Conservation (phyloP, 2,888 invertebrate genomes). For the Eledona agricola region DNA sequence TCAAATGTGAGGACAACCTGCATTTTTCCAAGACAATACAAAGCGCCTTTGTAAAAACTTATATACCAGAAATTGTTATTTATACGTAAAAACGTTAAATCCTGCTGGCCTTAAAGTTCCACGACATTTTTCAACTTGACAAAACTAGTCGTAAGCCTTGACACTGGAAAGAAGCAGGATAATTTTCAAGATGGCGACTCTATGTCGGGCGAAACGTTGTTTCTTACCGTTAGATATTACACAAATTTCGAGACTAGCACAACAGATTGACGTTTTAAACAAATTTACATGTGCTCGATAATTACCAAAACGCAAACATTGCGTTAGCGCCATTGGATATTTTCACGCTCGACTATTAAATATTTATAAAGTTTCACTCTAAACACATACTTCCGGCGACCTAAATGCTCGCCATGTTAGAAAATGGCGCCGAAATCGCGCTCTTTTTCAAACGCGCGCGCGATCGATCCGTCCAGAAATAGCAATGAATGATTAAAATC, state of each 20-base stretch:
- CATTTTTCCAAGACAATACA: no score
- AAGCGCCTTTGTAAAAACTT: no score
- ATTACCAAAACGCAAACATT: conserved; percentile 23
- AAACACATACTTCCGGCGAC: conserved; percentile 16
- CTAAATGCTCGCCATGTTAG: neutral
- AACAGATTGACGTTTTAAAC: conserved; percentile 16
- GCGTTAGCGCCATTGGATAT: conserved; percentile 11
- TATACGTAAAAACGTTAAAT: no score
- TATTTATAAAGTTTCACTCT: conserved; percentile 16
- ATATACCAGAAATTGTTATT: no score
- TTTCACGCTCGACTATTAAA: conserved; percentile 16
- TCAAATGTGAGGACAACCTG: no score
- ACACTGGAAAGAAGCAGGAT: no score
- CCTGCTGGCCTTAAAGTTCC: no score
- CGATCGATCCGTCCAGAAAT: conserved; percentile 11
- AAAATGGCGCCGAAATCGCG: neutral
- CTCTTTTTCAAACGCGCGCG: neutral
- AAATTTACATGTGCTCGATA: conserved; percentile 24
- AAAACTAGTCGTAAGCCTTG: no score
- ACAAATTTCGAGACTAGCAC: conserved; percentile 2
- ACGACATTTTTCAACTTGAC: no score
- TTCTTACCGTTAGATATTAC: conserved; percentile 10
- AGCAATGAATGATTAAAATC: neutral
- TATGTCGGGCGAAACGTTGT: no score
- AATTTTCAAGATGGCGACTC: no score